These are phyloP conservation scores for Corydoras maculifer DNA, from an alignment of 2,113 vertebrate genomes.

Conservation along the genomic window DNA sequence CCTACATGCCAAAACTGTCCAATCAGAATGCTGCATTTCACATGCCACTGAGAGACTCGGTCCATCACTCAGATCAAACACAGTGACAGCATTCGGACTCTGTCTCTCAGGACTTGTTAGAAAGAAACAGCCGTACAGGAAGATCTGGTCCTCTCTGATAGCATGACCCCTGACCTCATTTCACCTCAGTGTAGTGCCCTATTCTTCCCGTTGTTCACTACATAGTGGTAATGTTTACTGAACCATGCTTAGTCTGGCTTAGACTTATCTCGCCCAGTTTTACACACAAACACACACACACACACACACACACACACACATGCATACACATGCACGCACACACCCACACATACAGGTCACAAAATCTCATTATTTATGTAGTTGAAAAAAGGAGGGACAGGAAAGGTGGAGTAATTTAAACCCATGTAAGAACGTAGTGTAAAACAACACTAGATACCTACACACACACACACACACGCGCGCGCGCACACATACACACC, in stretches of 20 bases:
- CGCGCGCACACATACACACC: not conserved
- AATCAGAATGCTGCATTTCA: not conserved
- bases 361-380: slow-evolving; percentile 29
- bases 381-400: slow-evolving; percentile 30
- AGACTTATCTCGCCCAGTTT: no score
- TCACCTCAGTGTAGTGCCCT: no score
- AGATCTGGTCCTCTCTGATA: slow-evolving; percentile 51
- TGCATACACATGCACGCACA: not conserved
- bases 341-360: slow-evolving; percentile 8
- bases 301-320: not conserved
- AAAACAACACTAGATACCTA: not conserved
- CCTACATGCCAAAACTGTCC: not conserved
- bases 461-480: not conserved
- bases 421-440: slow-evolving; percentile 7
- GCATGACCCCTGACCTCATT: slow-evolving; percentile 31
- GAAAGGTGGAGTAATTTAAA: slow-evolving; percentile 34
- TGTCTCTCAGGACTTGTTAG: slow-evolving; percentile 18
- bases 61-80: not conserved
- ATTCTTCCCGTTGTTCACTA: not conserved
- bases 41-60: not conserved
- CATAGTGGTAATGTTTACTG: not conserved
- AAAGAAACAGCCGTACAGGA: slow-evolving; percentile 44
- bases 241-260: not conserved
- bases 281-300: slow-evolving; percentile 1
- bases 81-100: not conserved